A percentile compares a stretch with the other conserved stretches of the same genome.
Conservation (phyloP, 2,113 vertebrate genomes). For the Serinus canaria region DNA sequence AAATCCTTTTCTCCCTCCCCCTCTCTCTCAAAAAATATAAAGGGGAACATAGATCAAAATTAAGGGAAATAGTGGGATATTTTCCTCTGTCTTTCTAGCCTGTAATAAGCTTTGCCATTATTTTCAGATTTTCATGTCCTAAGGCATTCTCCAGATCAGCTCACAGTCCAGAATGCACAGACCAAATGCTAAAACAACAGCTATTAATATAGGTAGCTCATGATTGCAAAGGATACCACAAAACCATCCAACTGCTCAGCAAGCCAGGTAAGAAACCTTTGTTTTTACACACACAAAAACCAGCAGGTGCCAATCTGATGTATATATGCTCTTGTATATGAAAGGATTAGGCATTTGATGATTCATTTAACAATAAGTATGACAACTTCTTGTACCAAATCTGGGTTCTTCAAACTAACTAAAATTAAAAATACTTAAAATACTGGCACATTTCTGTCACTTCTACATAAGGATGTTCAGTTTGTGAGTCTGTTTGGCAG, state of each 20-base stretch:
- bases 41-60: neutral
- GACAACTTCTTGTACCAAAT: neutral
- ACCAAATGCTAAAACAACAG: neutral
- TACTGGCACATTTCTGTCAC: neutral
- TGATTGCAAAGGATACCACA: neutral
- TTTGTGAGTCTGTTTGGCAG: neutral
- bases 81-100: neutral
- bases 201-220: fast-evolving
- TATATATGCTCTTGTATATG: neutral
- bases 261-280: neutral
- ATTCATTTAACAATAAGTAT: neutral
- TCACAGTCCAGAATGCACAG: neutral
- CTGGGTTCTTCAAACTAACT: neutral
- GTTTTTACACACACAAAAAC: neutral
- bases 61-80: neutral
- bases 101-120: neutral
- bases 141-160: neutral
- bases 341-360: neutral
- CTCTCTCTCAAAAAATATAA: neutral
- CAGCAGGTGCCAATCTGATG: neutral
- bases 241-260: neutral
- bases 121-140: neutral
- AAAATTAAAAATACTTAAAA: neutral
- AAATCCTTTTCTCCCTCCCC: neutral
- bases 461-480: neutral